A percentile compares a stretch with the other conserved stretches of the same genome.
Evolutionary conservation across 2,888 invertebrate genomes (phyloP).

Genomic region (Taphrorychus bicolor): DNA sequence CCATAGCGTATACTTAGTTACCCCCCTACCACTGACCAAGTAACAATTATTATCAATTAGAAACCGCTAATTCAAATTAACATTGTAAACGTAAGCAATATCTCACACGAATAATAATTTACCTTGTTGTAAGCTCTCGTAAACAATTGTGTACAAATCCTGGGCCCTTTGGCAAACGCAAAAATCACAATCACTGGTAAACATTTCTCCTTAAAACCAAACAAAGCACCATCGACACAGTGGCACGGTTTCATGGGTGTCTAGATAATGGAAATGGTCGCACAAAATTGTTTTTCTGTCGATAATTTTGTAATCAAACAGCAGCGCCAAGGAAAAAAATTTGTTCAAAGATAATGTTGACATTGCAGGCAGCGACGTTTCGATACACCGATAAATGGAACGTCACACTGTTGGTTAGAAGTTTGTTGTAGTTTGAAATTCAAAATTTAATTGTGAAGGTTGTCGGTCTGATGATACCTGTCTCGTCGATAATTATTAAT

Average conservation of each 20-base stretch:
- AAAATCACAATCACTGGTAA: constrained; percentile 26
- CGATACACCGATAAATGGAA: constrained; percentile 3
- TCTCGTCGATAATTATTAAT: neutral
- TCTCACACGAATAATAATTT: neutral
- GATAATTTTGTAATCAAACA: constrained; percentile 38
- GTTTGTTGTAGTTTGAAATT: neutral
- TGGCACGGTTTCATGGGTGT: constrained; percentile 2
- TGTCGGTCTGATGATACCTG: neutral
- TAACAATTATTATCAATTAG: too few relatives aligned
- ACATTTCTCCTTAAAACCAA: constrained; percentile 21
- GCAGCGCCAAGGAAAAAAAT: constrained; percentile 34
- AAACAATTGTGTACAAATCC: constrained; percentile 29
- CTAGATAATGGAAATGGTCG: constrained; percentile 11
- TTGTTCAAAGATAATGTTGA: neutral
- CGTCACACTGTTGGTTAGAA: neutral
- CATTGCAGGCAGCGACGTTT: constrained; percentile 14
- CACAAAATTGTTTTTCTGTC: constrained; percentile 9
- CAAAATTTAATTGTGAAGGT: neutral
- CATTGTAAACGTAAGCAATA: too few relatives aligned
- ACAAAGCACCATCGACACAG: neutral
- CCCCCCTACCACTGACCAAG: too few relatives aligned
- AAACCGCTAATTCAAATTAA: too few relatives aligned
- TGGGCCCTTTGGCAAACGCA: constrained; percentile 25
- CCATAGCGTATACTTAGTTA: too few relatives aligned
- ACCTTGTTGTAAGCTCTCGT: constrained; percentile 8